Conservation (phyloP, 2,113 vertebrate species). For the Festucalex cinctus region DNA sequence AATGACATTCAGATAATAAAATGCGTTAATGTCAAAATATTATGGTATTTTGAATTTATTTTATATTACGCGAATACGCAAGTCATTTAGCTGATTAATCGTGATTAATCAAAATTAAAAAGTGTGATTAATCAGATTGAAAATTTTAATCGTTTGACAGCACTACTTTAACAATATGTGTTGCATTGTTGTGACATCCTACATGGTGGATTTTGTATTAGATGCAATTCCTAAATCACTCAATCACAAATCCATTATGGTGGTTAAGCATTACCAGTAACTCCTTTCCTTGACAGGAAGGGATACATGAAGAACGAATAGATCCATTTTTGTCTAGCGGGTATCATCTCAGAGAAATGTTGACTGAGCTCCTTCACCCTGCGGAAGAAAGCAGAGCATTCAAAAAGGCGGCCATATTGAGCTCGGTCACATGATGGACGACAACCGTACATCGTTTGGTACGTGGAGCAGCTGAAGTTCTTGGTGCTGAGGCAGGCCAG, state of each 20-base stretch:
- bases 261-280: slow-evolving; percentile 48
- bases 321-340: slow-evolving; percentile 65
- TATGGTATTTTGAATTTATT: too few relatives aligned
- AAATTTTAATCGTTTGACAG: too few relatives aligned
- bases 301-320: slow-evolving; percentile 73
- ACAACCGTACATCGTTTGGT: slow-evolving; percentile 65
- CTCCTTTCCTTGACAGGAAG: slow-evolving; percentile 63
- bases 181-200: too few relatives aligned
- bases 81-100: too few relatives aligned
- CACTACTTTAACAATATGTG: too few relatives aligned
- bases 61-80: too few relatives aligned
- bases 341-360: slow-evolving; percentile 64
- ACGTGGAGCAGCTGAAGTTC: slow-evolving; percentile 73
- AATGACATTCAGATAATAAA: too few relatives aligned
- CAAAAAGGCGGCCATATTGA: background rate
- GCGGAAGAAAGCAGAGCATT: background rate
- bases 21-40: too few relatives aligned
- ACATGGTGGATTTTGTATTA: too few relatives aligned
- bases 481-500: slow-evolving; percentile 72
- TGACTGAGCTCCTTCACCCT: slow-evolving; percentile 61
- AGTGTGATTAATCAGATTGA: too few relatives aligned
- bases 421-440: background rate
- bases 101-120: too few relatives aligned
- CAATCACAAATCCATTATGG: background rate
- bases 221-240: background rate